phyloP scores from a whole-genome alignment of 2,888 invertebrate species.

The Scaptomyza caliginosa region DNA sequence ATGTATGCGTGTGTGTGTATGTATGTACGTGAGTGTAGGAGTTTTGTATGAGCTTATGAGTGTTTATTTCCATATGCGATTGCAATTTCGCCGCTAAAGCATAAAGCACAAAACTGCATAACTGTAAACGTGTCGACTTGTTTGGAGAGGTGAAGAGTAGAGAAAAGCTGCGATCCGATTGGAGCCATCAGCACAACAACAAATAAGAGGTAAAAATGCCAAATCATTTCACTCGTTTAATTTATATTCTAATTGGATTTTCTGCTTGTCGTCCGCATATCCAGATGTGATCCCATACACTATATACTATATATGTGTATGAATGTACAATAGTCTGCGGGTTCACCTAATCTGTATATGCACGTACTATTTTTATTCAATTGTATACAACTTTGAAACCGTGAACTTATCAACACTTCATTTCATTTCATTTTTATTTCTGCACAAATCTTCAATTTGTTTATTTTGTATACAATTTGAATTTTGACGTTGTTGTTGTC shows the following conservation, averaged over 20 bases:
- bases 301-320: neutral
- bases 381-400: slow-evolving; percentile 18
- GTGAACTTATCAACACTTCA: slow-evolving; percentile 71
- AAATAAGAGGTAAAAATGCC: slow-evolving; percentile 18
- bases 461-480: slow-evolving; percentile 63
- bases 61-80: slow-evolving; percentile 38
- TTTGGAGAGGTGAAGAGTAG: slow-evolving; percentile 12
- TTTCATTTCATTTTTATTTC: slow-evolving; percentile 70
- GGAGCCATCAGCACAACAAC: slow-evolving; percentile 12
- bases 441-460: slow-evolving; percentile 57
- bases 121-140: slow-evolving; percentile 50
- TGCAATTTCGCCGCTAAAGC: slow-evolving; percentile 32
- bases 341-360: no score
- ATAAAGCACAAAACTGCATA: slow-evolving; percentile 40
- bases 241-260: slow-evolving; percentile 26
- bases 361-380: neutral
- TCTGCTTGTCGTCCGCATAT: slow-evolving; percentile 10
- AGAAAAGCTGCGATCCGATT: slow-evolving; percentile 6
- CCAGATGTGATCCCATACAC: slow-evolving; percentile 13
- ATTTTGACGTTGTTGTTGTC: slow-evolving; percentile 27
- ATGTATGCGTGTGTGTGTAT: no score
- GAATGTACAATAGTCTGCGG: no score
- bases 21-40: slow-evolving; percentile 4
- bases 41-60: slow-evolving; percentile 4
- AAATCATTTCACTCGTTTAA: slow-evolving; percentile 22